phyloP scores from a whole-genome alignment of 2,888 invertebrate genomes.

The Gonocerus acuteangulatus region DNA sequence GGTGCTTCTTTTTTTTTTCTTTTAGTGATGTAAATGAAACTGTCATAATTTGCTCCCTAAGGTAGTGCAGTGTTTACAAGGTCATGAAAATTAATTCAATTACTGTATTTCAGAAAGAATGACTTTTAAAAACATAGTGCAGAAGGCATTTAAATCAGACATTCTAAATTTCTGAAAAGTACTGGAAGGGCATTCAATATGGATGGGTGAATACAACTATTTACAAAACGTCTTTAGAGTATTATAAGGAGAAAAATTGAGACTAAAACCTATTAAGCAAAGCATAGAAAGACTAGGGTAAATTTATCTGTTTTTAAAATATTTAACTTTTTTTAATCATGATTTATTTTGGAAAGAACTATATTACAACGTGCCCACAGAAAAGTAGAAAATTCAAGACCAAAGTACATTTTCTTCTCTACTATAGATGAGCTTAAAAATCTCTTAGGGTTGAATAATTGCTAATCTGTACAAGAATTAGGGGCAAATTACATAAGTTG shows the following conservation, averaged over 20 bases:
- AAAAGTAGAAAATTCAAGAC: constrained; percentile 23
- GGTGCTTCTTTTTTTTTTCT: background rate
- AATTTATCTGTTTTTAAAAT: constrained; percentile 12
- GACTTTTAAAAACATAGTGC: background rate
- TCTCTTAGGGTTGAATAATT: constrained; percentile 23
- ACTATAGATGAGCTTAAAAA: constrained; percentile 15
- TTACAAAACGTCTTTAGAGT: constrained; percentile 19
- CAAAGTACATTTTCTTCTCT: constrained; percentile 1
- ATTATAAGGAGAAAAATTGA: constrained; percentile 15
- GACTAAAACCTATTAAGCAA: constrained; percentile 23
- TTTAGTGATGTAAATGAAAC: constrained; percentile 3
- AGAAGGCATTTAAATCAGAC: constrained; percentile 11
- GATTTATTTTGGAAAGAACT: constrained; percentile 7
- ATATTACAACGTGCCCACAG: constrained; percentile 23
- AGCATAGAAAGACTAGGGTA: constrained; percentile 25
- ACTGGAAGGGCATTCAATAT: background rate
- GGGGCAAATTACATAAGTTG: constrained; percentile 12
- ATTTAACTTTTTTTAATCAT: background rate
- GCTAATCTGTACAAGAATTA: constrained; percentile 20
- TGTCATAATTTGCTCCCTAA: constrained; percentile 10
- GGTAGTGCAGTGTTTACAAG: background rate
- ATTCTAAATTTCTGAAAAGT: constrained; percentile 1
- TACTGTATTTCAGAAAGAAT: background rate
- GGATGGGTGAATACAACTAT: background rate
- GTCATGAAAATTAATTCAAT: constrained; percentile 7